Base-by-base conservation (phyloP, 2,113 vertebrate species). In the Malurus cyaneus region DNA sequence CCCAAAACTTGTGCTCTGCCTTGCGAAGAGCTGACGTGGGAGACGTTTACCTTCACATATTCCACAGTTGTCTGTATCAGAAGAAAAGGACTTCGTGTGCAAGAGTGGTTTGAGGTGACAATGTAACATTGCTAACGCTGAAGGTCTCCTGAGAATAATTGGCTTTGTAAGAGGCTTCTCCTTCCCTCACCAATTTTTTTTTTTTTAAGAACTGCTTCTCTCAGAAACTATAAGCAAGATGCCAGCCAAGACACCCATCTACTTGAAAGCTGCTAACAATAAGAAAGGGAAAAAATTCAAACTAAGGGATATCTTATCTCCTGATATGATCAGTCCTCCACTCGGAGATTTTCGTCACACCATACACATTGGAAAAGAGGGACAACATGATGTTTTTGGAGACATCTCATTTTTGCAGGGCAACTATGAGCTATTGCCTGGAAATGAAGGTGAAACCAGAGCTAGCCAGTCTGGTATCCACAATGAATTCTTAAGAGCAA, bases 271-370 rank as follows among this genome's bases (percentile, higher is more conserved):
- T 31, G 98, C 94, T 97, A 99, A 98, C 87, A 99, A 93, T 89
- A 99, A 99, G 96, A 99, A 99, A 96, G 99, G 99, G n/a, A 99
- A 99, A 95, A 99, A 99, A 97, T 99, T 98, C 95, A 99, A 99
- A 88, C 97, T 99, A 89, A 98, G 99, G 88, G 99, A 99, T 95
- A 99, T 99, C 66, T 96, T 99, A 96, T 99, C 99, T 88, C 99
- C 99, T 6, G 99, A 99, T 92, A 99, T 99, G 99, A 99, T 99
- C 83, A 99, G 99, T 73, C 99, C 99, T 15, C 99, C 99, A 11
- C 98, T 99, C 4, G 99, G 99, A 62, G 99, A 99, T 97, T 99
- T 99, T 88, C 99, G 99, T 36, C 99, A 99, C 95, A 99, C 99
- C 46, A 98, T 99, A 92, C 99, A 99, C 94, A 99, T 99, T 26